These are phyloP conservation scores for Cantharis lateralis DNA, from an alignment of 2,888 invertebrate genomes.

Conservation along the genomic window DNA sequence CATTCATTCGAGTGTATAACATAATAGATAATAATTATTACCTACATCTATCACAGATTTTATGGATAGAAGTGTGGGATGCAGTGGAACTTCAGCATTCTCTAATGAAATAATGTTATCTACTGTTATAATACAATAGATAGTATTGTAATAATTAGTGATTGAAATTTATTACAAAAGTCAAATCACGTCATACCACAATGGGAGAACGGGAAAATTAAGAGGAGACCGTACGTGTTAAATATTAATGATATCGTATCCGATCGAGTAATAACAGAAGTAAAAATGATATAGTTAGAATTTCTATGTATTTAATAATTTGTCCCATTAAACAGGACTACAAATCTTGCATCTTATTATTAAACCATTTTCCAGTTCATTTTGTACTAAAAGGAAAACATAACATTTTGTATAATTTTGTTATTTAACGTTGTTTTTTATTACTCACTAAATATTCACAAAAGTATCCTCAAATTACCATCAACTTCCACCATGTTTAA, in stretches of 20 bases:
- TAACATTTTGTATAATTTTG: too few species aligned
- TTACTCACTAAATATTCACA: too few species aligned
- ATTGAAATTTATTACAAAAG: not conserved
- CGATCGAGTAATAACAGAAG: too few species aligned
- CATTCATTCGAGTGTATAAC: not conserved
- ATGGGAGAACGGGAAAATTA: not conserved
- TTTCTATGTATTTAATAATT: too few species aligned
- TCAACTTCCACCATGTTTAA: not conserved
- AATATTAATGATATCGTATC: too few species aligned
- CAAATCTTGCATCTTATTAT: not conserved
- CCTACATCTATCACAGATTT: not conserved
- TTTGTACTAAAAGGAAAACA: too few species aligned
- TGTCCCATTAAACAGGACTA: too few species aligned
- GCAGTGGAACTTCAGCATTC: not conserved
- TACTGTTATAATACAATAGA: not conserved
- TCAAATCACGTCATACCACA: not conserved
- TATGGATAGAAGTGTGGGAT: not conserved
- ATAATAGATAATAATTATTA: not conserved
- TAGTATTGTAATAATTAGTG: not conserved
- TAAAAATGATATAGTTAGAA: too few species aligned
- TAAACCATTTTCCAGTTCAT: not conserved
- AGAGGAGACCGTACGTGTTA: not conserved
- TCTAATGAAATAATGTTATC: not conserved
- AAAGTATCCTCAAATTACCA: not conserved
- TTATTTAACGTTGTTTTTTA: too few species aligned